phyloP scores from a whole-genome alignment of 2,888 invertebrate genomes.

The Dichetophora obliterata region DNA sequence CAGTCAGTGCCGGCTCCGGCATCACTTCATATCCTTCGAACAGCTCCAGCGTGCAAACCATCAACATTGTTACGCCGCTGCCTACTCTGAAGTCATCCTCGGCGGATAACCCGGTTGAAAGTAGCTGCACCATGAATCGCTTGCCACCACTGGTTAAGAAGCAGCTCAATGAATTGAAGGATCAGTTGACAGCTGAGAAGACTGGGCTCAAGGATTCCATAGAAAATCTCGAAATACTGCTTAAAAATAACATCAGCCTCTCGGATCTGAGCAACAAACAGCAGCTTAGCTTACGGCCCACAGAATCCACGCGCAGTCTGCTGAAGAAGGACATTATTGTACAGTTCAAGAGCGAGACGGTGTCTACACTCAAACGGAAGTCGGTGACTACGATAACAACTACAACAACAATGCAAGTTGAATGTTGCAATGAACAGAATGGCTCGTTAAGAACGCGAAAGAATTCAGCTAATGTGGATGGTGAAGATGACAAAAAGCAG shows the following conservation, averaged over 20 bases:
- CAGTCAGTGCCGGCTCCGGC: conserved; percentile 62
- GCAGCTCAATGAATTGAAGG: conserved; percentile 63
- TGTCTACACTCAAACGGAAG: conserved; percentile 54
- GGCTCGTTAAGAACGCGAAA: conserved; percentile 51
- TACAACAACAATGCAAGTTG: conserved; percentile 46
- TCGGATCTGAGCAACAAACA: conserved; percentile 69
- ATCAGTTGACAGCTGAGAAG: conserved; percentile 60
- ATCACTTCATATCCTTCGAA: conserved; percentile 66
- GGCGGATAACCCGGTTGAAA: conserved; percentile 50
- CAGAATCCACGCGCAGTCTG: conserved; percentile 56
- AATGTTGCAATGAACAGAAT: conserved; percentile 39
- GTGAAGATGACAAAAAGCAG: conserved; percentile 45
- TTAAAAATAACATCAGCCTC: conserved; percentile 69
- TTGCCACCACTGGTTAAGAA: conserved; percentile 53
- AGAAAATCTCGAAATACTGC: conserved; percentile 68
- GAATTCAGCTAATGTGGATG: conserved; percentile 36
- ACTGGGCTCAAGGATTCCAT: conserved; percentile 65
- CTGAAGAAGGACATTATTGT: conserved; percentile 61
- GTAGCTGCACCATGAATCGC: conserved; percentile 21
- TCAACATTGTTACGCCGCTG: conserved; percentile 57
- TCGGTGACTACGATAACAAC: conserved; percentile 54
- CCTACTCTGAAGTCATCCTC: conserved; percentile 54
- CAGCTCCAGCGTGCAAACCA: conserved; percentile 64
- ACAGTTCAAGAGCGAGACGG: conserved; percentile 60
- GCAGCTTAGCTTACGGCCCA: conserved; percentile 64